Conservation (phyloP, 2,113 vertebrate genomes). For the Forbesichthys papilliferus region DNA sequence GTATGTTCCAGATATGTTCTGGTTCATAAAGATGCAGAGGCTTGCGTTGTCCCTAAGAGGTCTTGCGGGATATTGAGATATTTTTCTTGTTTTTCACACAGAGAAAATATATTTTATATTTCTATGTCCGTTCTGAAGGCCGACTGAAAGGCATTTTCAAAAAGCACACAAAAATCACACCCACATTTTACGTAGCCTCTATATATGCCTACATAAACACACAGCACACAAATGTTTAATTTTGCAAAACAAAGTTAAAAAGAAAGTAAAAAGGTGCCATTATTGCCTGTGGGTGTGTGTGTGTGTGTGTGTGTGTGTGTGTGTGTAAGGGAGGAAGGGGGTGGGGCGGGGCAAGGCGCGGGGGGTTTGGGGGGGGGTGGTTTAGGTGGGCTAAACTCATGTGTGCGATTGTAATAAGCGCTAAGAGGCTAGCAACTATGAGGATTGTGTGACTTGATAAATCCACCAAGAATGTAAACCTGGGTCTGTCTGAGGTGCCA, state of each 20-base stretch:
- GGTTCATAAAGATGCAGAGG: conserved; percentile 1
- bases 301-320: conserved; percentile 3
- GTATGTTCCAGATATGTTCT: not conserved
- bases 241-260: not conserved
- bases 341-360: too few species aligned
- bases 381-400: not conserved
- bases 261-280: too few species aligned
- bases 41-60: not conserved
- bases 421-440: conserved; percentile 58
- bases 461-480: conserved; percentile 78
- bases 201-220: not conserved
- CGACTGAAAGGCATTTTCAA: not conserved
- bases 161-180: not conserved
- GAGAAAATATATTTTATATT: too few species aligned
- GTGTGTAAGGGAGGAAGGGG: not conserved
- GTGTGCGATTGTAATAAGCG: conserved; percentile 57
- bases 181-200: not conserved
- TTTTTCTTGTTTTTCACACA: too few species aligned
- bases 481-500: conserved; percentile 46
- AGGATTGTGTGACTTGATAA: conserved; percentile 77
- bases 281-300: not conserved
- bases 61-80: not conserved
- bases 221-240: not conserved
- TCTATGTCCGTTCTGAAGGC: too few species aligned
- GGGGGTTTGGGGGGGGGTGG: too few species aligned